Base-by-base conservation (phyloP, 2,888 invertebrate genomes). In the Sussaba pulchella region DNA sequence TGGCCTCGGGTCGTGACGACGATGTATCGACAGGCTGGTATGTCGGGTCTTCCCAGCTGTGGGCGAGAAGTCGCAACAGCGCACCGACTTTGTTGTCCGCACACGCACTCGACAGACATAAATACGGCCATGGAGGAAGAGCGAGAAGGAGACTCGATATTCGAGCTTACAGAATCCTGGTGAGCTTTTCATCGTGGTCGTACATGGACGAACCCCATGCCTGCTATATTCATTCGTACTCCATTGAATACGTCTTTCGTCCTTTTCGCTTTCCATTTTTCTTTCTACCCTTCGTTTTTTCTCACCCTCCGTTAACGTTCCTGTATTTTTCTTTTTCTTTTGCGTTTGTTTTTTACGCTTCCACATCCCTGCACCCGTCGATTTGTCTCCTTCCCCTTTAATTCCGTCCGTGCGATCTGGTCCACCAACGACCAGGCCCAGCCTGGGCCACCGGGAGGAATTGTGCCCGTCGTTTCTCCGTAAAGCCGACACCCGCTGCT, bases 101-200 rank as follows among this genome's bases (percentile, higher is more conserved):
- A 26, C 41, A 14, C 47, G 41, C 36, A 17, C 73, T 17, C 72
- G 63, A 47, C 10, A 67, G 17, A 43, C 19, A 17, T 19, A 54
- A 17, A 57, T 9, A 8, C 31, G 8, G 31, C 9, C 31, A 31
- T 31, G 31, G 31, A 31, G 31, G 31, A 31, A 31, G 31, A 43
- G 43, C 4, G 31, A 31, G 31, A 31, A 31, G 47, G 21, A 21
- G 61, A 41, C 39, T 19, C 36, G 5, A 81, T 76, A 83, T 84
- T 84, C 52, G 76, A 83, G 83, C 86, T 87, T 86, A 84, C 83
- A 86, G 86, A 87, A 87, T 83, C 83, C 83, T 82, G 78, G 21
- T 77, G 77, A 82, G 73, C 82, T 80, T 88, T 86, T 86, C 83
- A 85, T 85, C 82, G 82, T 69, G 69, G 73, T 69, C 41, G 54